Percentiles rank a stretch among this genome's conserved stretches.
Conservation (phyloP, 2,888 invertebrate species). For the Ctenicera cuprea region DNA sequence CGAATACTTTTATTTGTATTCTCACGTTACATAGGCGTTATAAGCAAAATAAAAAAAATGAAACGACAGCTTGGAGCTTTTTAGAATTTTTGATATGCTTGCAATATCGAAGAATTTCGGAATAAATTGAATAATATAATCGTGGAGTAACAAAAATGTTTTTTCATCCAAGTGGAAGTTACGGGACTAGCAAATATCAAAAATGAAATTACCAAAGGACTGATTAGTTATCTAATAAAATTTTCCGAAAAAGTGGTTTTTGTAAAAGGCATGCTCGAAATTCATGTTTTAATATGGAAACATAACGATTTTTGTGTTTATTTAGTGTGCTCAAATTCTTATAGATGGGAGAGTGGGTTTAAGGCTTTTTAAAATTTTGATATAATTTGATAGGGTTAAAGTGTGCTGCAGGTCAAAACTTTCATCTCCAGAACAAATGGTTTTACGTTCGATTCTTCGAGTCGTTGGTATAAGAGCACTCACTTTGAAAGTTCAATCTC, state of each 20-base stretch:
- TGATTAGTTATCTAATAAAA: too few relatives aligned
- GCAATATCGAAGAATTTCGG: not conserved
- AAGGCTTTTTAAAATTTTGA: conserved; percentile 17
- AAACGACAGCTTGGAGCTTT: not conserved
- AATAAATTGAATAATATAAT: conserved; percentile 1
- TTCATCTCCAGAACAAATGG: conserved; percentile 22
- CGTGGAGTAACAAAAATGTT: not conserved
- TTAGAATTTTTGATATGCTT: not conserved
- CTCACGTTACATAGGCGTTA: not conserved
- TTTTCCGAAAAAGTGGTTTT: too few relatives aligned
- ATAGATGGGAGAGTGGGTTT: not conserved
- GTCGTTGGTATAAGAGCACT: conserved; percentile 17
- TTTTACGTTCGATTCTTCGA: conserved; percentile 27
- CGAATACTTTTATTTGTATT: conserved; percentile 16
- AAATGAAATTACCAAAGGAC: too few relatives aligned
- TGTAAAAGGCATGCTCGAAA: too few relatives aligned
- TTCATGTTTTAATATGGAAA: not conserved
- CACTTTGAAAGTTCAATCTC: conserved; percentile 8
- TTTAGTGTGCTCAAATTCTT: not conserved
- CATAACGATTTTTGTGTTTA: not conserved
- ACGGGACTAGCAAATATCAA: too few relatives aligned
- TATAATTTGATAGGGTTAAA: conserved; percentile 26
- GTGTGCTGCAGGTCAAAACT: conserved; percentile 15
- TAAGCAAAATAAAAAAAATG: conserved; percentile 7
- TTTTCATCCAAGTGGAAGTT: not conserved